Conservation (phyloP, 2,888 invertebrate species). For the Amiota mariae region DNA sequence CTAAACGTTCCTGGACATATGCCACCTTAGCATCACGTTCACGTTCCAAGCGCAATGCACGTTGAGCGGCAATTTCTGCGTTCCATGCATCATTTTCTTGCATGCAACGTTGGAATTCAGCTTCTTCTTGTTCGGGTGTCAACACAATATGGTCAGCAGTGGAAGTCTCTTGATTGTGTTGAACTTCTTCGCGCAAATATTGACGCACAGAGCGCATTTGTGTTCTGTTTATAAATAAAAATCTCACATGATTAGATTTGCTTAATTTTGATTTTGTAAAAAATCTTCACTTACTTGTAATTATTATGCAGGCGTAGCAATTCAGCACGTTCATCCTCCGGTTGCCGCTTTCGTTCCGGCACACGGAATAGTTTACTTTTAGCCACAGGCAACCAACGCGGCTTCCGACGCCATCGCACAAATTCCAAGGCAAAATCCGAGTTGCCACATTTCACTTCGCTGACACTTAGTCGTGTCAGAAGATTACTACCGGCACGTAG, state of each 20-base stretch:
- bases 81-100: slow-evolving; percentile 84
- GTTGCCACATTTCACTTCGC: slow-evolving; percentile 61
- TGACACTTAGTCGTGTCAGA: slow-evolving; percentile 51
- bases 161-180: slow-evolving; percentile 74
- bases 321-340: slow-evolving; percentile 80
- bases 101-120: slow-evolving; percentile 78
- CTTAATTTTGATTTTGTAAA: slow-evolving; percentile 63
- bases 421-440: slow-evolving; percentile 67
- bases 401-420: slow-evolving; percentile 81
- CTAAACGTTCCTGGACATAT: slow-evolving; percentile 73
- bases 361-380: slow-evolving; percentile 85
- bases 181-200: slow-evolving; percentile 76
- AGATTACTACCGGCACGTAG: slow-evolving; percentile 55
- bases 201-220: slow-evolving; percentile 76
- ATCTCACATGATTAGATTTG: slow-evolving; percentile 68
- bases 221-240: slow-evolving; percentile 57
- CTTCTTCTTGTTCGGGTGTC: slow-evolving; percentile 77
- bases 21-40: slow-evolving; percentile 75
- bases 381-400: slow-evolving; percentile 85
- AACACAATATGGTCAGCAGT: slow-evolving; percentile 76
- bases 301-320: slow-evolving; percentile 80
- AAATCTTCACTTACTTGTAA: slow-evolving; percentile 75
- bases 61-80: slow-evolving; percentile 76
- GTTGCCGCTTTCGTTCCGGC: slow-evolving; percentile 77
- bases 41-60: slow-evolving; percentile 77